phyloP scores from a whole-genome alignment of 2,113 vertebrate species.

The Ictidomys tridecemlineatus region DNA sequence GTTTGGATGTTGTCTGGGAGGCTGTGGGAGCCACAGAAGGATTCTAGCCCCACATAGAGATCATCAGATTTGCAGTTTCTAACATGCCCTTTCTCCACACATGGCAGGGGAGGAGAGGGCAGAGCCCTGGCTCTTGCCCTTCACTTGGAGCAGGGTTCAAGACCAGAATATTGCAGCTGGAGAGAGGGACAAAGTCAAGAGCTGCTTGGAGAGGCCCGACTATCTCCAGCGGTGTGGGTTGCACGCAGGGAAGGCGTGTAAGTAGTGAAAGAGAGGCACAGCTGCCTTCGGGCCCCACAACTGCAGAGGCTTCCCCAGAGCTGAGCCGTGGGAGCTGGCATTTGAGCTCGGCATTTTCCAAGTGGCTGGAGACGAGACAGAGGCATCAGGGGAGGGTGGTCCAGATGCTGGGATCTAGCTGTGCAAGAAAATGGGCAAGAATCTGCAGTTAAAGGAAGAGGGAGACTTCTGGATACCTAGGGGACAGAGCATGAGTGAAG shows the following conservation, averaged over 20 bases:
- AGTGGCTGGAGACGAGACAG: not conserved
- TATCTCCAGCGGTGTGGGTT: too few species aligned
- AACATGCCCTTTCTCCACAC: not conserved
- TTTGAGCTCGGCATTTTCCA: not conserved
- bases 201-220: not conserved
- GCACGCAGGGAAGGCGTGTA: not conserved
- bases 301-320: not conserved
- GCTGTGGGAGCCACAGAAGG: not conserved
- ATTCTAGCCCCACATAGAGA: not conserved
- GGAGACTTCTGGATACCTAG: not conserved
- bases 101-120: not conserved
- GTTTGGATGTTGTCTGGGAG: not conserved
- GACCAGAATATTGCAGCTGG: not conserved
- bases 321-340: not conserved
- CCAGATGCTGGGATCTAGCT: not conserved
- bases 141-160: not conserved
- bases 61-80: not conserved
- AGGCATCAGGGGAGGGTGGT: not conserved
- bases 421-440: not conserved
- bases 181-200: not conserved
- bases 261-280: not conserved
- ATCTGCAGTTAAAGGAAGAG: not conserved
- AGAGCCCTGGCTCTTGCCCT: not conserved
- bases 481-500: not conserved
- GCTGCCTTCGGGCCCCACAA: not conserved